Base-by-base conservation (phyloP, 2,797 vertebrate species). In the Bryconaethiops microstoma region DNA sequence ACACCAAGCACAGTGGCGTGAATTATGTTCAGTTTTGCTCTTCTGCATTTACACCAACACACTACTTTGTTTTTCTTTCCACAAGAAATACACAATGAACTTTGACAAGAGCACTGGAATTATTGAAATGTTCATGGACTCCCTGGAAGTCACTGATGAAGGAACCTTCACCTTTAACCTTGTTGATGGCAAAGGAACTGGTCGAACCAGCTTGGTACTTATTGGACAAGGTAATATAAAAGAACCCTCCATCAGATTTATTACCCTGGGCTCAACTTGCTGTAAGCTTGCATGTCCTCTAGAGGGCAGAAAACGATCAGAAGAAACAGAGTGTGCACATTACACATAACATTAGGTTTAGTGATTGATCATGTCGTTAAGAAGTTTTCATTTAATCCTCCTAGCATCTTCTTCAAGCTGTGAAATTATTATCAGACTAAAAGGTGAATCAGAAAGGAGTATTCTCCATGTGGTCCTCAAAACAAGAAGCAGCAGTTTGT, bases 121-220 rank as follows among this genome's bases (percentile, higher is more conserved):
- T 82, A 92, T 99, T 81, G 97, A 99, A 90, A 96, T 99, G 97
- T 95, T 95, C 86, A 99, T 99, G 97, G 97, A 99, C 84, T 97
- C 92, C 59, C 92, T 99, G 63, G 96, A 96, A 86, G 93, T 97
- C 72, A 95, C 93, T 0, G 97, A 99, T 85, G 98, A 99, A 90
- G 98, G 98, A 79, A 98, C 97, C 0, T 99, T 96, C 68, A 98
- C 97, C 52, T 99, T 99, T 87, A 96, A 98, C 86, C 91, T 99
- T 82, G 95, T 98, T 76, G 98, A 99, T 83, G 97, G 98, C 81
- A 99, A 96, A 91, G 97, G 97, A 63, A 97, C 95, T 50, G 97
- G 96, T 19, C 95, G 97, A 12, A 98, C 97, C 78, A 99, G 97
- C 65, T 92, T 98, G 83, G 98, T 99, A 86, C 95, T 99, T 82